Evolutionary conservation across 2,888 invertebrate genomes (phyloP), one percentile per base, ranked within the genome.

Genomic region (Tromatobia lineatoria): DNA sequence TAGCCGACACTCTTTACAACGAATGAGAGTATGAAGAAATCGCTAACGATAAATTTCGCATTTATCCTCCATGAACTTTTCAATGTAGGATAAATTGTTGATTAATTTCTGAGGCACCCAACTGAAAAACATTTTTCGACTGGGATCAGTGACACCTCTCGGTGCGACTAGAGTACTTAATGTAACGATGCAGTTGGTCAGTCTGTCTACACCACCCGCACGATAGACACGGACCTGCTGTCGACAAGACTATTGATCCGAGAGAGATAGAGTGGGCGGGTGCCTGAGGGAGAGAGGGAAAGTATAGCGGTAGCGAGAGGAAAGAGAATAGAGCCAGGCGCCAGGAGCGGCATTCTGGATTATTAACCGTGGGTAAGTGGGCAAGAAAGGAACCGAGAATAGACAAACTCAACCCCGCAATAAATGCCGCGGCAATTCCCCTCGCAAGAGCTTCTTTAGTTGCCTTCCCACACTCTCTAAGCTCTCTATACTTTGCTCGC

Each of bases 211-310:
- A 74, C 82, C 71, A 80, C 74, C 78, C 80, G 54, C 79, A 80
- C 83, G 80, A 83, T 85, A 85, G 88, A 87, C 85, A 88, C 90
- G 91, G 90, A 89, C 88, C 89, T 90, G 90, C 88, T 90, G 88
- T 88, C 90, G 90, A 90, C 91, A 90, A 89, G 90, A 91, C 90
- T 93, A 93, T 93, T 92, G 93, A 93, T 93, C 92, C 91, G 83
- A 82, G 81, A 85, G 79, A 85, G 88, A 82, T 57, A 77, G 79
- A 79, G 77, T 85, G 85, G 85, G 79, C 67, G 70, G 71, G 80
- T 69, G 59, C 74, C 78, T 70, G 79, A 81, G 77, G 77, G 64
- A 69, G 76, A 73, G 57, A 74, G 64, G 80, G 70, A 74, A 78
- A 80, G 81, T 76, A 69, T 70, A 78, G 70, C 54, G 61, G 78